Conservation (phyloP, 1,140 invertebrate species). For the Ips typographus region DNA sequence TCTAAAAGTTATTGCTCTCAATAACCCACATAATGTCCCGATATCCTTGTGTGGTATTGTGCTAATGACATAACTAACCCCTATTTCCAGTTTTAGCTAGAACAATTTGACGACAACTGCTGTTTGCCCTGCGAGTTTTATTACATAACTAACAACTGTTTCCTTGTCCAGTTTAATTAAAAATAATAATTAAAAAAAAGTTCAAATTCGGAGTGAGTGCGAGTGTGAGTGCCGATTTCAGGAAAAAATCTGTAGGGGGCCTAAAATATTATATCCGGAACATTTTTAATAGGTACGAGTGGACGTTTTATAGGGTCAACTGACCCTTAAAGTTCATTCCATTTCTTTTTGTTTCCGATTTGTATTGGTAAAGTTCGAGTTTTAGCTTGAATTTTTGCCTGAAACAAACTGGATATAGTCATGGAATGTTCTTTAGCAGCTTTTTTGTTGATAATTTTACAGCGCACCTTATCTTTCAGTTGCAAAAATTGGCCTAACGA, state of each 20-base stretch:
- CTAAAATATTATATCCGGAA: conserved; percentile 34
- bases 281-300: conserved; percentile 48
- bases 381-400: neutral
- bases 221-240: conserved; percentile 38
- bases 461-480: conserved; percentile 56
- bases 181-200: neutral
- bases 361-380: conserved; percentile 2
- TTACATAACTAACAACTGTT: neutral
- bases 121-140: conserved; percentile 2
- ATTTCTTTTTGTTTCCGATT: conserved; percentile 10
- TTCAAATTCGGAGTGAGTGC: conserved; percentile 31
- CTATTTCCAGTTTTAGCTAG: conserved; percentile 13
- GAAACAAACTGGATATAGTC: neutral
- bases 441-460: conserved; percentile 54
- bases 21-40: too few relatives aligned
- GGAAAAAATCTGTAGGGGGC: conserved; percentile 39
- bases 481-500: conserved; percentile 49
- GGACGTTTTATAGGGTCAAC: conserved; percentile 38
- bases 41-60: too few relatives aligned
- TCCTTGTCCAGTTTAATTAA: neutral
- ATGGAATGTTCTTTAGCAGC: conserved; percentile 47
- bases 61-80: conserved; percentile 3
- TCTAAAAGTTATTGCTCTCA: too few relatives aligned
- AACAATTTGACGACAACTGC: conserved; percentile 14
- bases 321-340: conserved; percentile 30